phyloP scores from a whole-genome alignment of 2,113 vertebrate species.

The Hydrochoerus hydrochaeris region DNA sequence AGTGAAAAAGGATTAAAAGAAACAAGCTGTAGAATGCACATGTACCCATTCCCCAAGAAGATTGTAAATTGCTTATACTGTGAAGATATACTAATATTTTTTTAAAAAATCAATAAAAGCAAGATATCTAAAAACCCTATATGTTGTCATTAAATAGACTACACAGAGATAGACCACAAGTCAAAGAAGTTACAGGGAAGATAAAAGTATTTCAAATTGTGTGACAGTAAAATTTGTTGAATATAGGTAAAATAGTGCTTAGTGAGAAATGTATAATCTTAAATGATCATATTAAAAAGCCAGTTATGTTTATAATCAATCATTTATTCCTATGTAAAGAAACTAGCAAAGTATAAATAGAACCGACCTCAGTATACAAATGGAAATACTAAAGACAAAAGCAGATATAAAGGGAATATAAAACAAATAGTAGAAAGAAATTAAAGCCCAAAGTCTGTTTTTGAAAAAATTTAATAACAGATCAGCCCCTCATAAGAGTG shows the following conservation, averaged over 20 bases:
- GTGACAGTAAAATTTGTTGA: not conserved
- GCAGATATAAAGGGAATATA: not conserved
- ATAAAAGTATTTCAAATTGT: not conserved
- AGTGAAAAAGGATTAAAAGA: not conserved
- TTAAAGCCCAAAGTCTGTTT: not conserved
- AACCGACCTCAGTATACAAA: not conserved
- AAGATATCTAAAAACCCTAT: not conserved
- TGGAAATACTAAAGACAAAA: not conserved
- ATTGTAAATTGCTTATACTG: not conserved
- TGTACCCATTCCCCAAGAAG: not conserved
- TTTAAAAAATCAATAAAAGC: not conserved
- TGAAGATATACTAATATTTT: not conserved
- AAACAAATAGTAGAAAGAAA: not conserved
- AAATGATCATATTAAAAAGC: not conserved
- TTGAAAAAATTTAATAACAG: slow-evolving; percentile 1
- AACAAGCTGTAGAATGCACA: not conserved
- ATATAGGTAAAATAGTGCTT: not conserved
- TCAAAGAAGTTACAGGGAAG: not conserved
- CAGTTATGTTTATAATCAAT: not conserved
- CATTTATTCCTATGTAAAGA: not conserved
- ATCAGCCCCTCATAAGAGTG: not conserved
- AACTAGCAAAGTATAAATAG: not conserved
- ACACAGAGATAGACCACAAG: not conserved
- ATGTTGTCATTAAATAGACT: not conserved
- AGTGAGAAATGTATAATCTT: not conserved